A percentile compares a stretch with the other conserved stretches of the same genome.
Evolutionary conservation across 2,113 vertebrate species (phyloP).

Genomic region (Tiliqua scincoides): DNA sequence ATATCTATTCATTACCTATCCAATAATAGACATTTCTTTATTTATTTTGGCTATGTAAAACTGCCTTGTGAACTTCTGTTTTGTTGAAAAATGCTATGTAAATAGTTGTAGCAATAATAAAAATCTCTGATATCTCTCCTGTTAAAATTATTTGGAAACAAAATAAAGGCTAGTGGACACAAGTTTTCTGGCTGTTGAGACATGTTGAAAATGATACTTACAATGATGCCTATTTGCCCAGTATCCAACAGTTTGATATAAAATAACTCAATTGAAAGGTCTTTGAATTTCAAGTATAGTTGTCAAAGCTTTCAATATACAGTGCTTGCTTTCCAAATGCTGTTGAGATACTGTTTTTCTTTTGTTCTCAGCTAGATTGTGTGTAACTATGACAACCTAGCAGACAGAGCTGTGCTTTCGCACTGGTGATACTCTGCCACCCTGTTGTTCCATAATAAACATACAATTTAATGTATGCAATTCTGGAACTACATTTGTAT

Average conservation of each 20-base stretch:
- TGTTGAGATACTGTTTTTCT: slow-evolving; percentile 24
- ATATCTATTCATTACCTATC: neutral
- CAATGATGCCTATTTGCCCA: neutral
- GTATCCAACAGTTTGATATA: neutral
- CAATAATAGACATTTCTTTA: no score
- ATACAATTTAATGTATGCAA: neutral
- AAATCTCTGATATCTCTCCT: neutral
- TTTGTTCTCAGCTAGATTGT: slow-evolving; percentile 1
- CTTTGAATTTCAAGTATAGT: neutral
- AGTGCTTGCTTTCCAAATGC: slow-evolving; percentile 15
- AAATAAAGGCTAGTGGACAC: neutral
- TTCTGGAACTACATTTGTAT: neutral
- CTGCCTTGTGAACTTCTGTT: no score
- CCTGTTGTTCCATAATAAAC: neutral
- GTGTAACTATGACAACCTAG: slow-evolving; percentile 47
- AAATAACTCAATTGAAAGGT: neutral
- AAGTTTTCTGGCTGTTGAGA: neutral
- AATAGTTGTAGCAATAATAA: no score
- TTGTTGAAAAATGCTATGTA: no score
- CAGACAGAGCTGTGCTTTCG: slow-evolving; percentile 20
- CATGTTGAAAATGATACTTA: neutral
- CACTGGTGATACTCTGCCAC: neutral
- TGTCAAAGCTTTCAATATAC: neutral
- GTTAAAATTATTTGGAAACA: no score
- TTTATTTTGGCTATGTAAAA: no score